These are phyloP conservation scores for Sphaerophoria taeniata DNA, from an alignment of 2,888 invertebrate genomes.

Conservation along the genomic window DNA sequence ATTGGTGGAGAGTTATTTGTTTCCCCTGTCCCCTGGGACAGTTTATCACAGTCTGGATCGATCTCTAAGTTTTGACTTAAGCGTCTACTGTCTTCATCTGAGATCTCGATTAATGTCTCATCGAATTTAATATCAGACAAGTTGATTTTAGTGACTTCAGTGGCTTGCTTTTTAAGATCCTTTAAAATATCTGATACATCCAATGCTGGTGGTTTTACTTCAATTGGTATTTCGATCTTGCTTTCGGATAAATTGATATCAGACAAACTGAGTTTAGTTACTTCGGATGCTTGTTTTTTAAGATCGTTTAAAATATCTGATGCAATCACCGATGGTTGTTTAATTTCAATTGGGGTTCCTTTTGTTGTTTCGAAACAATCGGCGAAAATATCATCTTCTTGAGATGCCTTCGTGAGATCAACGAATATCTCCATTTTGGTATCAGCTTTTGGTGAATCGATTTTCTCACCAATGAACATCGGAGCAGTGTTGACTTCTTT, in stretches of 20 bases:
- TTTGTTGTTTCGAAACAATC: slow-evolving; percentile 85
- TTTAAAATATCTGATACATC: slow-evolving; percentile 76
- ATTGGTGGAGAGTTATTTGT: neutral
- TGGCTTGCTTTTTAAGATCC: slow-evolving; percentile 78
- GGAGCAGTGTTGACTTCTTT: neutral
- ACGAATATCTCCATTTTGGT: slow-evolving; percentile 81
- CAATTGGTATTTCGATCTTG: slow-evolving; percentile 13
- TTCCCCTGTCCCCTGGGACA: neutral
- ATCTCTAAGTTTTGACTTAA: slow-evolving; percentile 5
- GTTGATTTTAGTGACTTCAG: slow-evolving; percentile 77
- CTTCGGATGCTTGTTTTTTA: slow-evolving; percentile 77
- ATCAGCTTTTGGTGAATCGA: neutral
- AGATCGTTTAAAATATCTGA: slow-evolving; percentile 77
- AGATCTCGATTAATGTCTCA: slow-evolving; percentile 76
- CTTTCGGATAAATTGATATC: slow-evolving; percentile 76
- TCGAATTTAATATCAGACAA: slow-evolving; percentile 78
- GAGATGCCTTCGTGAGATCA: slow-evolving; percentile 83
- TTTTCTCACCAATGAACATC: neutral
- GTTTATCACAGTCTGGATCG: neutral
- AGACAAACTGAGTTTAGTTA: slow-evolving; percentile 78
- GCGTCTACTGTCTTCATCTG: slow-evolving; percentile 76
- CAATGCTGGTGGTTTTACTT: slow-evolving; percentile 24
- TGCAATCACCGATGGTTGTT: slow-evolving; percentile 41
- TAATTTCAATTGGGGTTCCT: slow-evolving; percentile 39
- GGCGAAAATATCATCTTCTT: slow-evolving; percentile 88